Evolutionary conservation across 2,888 invertebrate species (phyloP), one percentile per base, ranked within the genome.

Genomic region (Phyllotreta striolata): DNA sequence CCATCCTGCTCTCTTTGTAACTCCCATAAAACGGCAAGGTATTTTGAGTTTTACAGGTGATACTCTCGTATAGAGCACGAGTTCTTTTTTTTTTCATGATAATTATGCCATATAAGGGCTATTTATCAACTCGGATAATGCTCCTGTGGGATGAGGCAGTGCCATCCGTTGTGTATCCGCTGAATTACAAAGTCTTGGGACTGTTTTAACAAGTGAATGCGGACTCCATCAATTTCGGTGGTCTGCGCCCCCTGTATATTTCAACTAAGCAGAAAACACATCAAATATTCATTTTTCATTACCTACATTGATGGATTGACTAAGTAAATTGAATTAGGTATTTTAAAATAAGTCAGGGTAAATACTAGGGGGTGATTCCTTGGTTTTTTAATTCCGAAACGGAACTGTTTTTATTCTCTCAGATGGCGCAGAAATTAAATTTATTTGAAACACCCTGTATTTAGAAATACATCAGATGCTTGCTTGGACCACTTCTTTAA

Each of bases 11-110:
- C 58, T 58, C 61, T 61, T 64, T 64, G 64, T 56, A 61, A 56
- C 64, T 64, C 64, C 64, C 55, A 57, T 61, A 39, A 57, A 51
- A 52, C 57, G 61, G 64, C 64, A 55, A 65, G 65, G 65, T 64
- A 64, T 64, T 64, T 61, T 51, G 57, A 62, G 65, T 58, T 65
- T 57, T 65, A 65, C 65, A 65, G 65, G 65, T 65, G 65, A 65
- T 65, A 62, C 58, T 63, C 65, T 65, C 65, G 57, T 56, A 61
- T 52, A 61, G 61, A 64, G 64, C 64, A 65, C 65, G 58, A 62
- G 65, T 55, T 54, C 57, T 52, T 57, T 63, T 61, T 58, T 56
- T 56, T 40, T 64, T 52, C 60, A 58, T 43, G 65, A 65, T 65
- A 65, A 65, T 65, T 65, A 65, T 62, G 65, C 65, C 47, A 65